Evolutionary conservation across 2,797 vertebrate species (phyloP).

Genomic region (Lutjanus campechanus): DNA sequence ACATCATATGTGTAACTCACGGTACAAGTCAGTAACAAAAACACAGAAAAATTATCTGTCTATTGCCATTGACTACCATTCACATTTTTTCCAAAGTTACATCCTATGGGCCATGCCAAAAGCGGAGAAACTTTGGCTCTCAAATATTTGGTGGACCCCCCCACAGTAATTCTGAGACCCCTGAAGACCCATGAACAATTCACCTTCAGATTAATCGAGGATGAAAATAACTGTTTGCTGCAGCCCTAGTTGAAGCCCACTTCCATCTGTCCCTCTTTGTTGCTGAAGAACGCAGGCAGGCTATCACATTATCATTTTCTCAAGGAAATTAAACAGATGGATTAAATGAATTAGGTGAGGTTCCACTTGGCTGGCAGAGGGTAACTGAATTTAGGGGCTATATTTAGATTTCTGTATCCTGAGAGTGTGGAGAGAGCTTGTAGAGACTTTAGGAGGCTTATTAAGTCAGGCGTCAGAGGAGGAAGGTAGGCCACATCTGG

Average conservation of each 20-base stretch:
- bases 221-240: no score
- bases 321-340: conserved; percentile 65
- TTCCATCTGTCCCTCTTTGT: conserved; percentile 20
- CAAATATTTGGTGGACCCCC: no score
- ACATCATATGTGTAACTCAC: no score
- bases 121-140: no score
- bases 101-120: no score
- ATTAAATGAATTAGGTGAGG: conserved; percentile 70
- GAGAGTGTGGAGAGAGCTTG: conserved; percentile 50
- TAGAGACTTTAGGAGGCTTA: conserved; percentile 59
- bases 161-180: no score
- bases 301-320: conserved; percentile 58
- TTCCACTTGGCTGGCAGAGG: conserved; percentile 65
- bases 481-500: conserved; percentile 71
- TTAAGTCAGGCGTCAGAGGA: conserved; percentile 67
- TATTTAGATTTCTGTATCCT: conserved; percentile 69
- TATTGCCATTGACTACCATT: no score
- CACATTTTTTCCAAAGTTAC: no score
- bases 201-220: no score
- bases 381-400: conserved; percentile 70
- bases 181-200: no score
- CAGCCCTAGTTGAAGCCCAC: conserved; percentile 1
- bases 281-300: conserved; percentile 10
- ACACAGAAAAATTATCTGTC: no score
- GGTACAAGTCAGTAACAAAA: no score